Percentiles rank a stretch among this genome's conserved stretches.
Conservation (phyloP, 2,113 vertebrate species). For the Grammomys dolichurus region DNA sequence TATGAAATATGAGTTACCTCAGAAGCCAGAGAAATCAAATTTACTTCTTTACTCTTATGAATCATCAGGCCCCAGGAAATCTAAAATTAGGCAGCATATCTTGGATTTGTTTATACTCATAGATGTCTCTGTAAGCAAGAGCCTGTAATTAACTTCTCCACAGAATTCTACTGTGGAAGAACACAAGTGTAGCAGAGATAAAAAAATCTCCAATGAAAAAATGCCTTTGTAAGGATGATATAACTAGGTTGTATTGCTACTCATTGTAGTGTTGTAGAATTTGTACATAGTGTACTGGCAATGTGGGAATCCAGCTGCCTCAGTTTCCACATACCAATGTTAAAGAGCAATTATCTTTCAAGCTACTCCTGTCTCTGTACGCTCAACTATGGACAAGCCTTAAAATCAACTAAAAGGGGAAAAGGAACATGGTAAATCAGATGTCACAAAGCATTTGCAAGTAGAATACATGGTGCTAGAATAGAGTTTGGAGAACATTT, state of each 20-base stretch:
- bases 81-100: conserved; percentile 19
- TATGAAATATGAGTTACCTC: conserved; percentile 47
- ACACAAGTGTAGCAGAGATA: background rate
- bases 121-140: conserved; percentile 49
- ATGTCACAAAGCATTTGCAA: background rate
- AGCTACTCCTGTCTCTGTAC: background rate
- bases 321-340: background rate
- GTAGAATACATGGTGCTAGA: background rate
- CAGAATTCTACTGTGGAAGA: conserved; percentile 12
- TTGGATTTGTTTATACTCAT: conserved; percentile 60
- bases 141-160: conserved; percentile 61
- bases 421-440: background rate
- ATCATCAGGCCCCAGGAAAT: conserved; percentile 45
- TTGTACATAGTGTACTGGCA: background rate
- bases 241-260: background rate
- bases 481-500: background rate
- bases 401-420: background rate
- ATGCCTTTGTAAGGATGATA: background rate
- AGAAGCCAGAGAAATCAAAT: conserved; percentile 35
- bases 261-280: background rate
- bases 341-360: background rate
- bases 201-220: conserved; percentile 44
- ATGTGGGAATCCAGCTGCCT: background rate
- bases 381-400: background rate
- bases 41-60: background rate